These are phyloP conservation scores for Psophia crepitans DNA, from an alignment of 2,113 vertebrate species.

Conservation along the genomic window DNA sequence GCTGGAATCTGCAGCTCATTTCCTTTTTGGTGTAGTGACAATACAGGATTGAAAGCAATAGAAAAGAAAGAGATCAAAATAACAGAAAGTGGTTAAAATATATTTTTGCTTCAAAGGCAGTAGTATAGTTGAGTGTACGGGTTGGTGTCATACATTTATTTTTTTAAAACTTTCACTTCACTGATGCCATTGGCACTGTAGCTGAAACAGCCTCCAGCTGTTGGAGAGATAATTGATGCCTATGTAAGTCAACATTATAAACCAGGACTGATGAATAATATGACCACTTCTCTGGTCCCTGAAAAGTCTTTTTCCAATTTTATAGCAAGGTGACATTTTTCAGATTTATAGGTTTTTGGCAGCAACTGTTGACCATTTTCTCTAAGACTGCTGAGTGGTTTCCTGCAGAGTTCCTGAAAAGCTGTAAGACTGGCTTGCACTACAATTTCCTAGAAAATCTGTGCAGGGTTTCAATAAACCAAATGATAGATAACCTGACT, in stretches of 20 bases:
- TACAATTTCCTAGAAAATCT: not conserved
- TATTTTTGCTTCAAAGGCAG: not conserved
- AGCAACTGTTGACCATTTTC: not conserved
- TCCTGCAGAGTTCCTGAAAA: not conserved
- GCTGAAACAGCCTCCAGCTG: not conserved
- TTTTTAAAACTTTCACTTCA: not conserved
- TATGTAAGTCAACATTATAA: not conserved
- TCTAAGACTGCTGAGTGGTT: not conserved
- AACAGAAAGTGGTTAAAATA: not conserved
- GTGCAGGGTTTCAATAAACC: not conserved
- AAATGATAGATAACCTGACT: not conserved
- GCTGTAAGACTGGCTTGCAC: not conserved
- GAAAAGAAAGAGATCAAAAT: not conserved
- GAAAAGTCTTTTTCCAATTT: not conserved
- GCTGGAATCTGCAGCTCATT: not conserved
- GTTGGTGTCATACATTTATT: not conserved
- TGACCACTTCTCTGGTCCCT: not conserved
- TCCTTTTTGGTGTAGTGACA: not conserved
- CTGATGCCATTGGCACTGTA: not conserved
- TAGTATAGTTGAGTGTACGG: not conserved
- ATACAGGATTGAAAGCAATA: not conserved
- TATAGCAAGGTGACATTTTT: not conserved
- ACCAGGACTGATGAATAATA: not conserved
- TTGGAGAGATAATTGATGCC: not conserved
- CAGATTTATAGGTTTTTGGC: not conserved